phyloP scores from a whole-genome alignment of 1,140 invertebrate genomes.

The Eciton burchellii region DNA sequence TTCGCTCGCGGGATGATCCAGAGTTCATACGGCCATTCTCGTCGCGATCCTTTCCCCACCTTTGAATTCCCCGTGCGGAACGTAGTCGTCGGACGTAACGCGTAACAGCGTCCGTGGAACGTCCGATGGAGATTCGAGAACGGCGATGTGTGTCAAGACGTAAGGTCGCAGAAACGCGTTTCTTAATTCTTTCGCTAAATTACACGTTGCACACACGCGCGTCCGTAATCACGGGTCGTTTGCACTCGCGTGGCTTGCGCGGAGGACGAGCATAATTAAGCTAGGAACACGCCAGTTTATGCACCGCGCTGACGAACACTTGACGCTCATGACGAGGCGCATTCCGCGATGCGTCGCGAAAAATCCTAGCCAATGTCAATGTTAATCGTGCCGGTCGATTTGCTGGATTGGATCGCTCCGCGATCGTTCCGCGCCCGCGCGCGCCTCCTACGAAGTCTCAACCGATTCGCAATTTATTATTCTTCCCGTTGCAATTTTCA shows the following conservation, averaged over 20 bases:
- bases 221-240: conserved; percentile 60
- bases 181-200: conserved; percentile 69
- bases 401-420: background rate
- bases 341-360: background rate
- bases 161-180: conserved; percentile 65
- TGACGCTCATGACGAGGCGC: conserved; percentile 40
- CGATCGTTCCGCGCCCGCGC: background rate
- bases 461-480: background rate
- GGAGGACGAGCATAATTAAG: conserved; percentile 57
- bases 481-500: background rate
- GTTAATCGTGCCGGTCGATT: background rate
- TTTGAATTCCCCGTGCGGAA: no score
- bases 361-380: conserved; percentile 43
- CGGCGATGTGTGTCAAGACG: conserved; percentile 53
- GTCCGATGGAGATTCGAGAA: conserved; percentile 30
- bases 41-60: no score
- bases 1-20: no score
- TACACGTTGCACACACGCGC: conserved; percentile 42
- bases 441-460: background rate
- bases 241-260: conserved; percentile 48
- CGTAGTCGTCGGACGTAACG: no score
- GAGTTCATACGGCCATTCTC: no score
- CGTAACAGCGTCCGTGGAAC: no score
- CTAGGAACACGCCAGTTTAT: conserved; percentile 46
- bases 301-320: conserved; percentile 31